Percentiles rank a stretch among this genome's conserved stretches.
Evolutionary conservation across 2,113 vertebrate species (phyloP).

Genomic region (Stercorarius parasiticus): DNA sequence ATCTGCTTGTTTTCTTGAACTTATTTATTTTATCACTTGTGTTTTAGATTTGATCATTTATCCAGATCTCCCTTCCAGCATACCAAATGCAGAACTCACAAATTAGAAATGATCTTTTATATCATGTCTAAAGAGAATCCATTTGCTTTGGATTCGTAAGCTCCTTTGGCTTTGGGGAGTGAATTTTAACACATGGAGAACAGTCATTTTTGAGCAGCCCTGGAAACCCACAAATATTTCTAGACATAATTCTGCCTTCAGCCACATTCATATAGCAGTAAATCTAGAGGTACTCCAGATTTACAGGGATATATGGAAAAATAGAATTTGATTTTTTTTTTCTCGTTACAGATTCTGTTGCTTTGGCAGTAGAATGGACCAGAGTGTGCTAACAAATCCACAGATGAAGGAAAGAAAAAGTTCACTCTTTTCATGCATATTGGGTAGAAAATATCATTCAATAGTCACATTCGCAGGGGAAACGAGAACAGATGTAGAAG

Average conservation of each 20-base stretch:
- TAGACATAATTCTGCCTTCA: background rate
- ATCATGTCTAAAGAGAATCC: background rate
- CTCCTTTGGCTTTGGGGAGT: background rate
- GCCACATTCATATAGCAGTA: background rate
- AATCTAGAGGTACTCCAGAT: constrained; percentile 1
- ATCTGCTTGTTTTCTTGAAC: background rate
- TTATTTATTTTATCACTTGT: background rate
- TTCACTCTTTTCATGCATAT: background rate
- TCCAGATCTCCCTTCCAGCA: background rate
- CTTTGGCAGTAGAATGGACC: background rate
- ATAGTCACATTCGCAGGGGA: background rate
- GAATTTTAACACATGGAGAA: background rate
- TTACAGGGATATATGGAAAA: background rate
- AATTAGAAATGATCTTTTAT: background rate
- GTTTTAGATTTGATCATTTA: background rate
- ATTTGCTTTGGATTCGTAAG: background rate
- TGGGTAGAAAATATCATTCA: background rate
- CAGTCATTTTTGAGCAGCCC: background rate
- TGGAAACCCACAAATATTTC: constrained; percentile 22
- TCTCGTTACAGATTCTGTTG: background rate
- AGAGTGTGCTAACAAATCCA: background rate
- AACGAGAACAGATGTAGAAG: constrained; percentile 28
- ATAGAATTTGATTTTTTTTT: background rate
- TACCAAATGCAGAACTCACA: background rate
- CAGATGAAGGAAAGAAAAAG: background rate